A percentile compares a stretch with the other conserved stretches of the same genome.
Conservation (phyloP, 1,140 invertebrate genomes). For the Eumeta japonica region DNA sequence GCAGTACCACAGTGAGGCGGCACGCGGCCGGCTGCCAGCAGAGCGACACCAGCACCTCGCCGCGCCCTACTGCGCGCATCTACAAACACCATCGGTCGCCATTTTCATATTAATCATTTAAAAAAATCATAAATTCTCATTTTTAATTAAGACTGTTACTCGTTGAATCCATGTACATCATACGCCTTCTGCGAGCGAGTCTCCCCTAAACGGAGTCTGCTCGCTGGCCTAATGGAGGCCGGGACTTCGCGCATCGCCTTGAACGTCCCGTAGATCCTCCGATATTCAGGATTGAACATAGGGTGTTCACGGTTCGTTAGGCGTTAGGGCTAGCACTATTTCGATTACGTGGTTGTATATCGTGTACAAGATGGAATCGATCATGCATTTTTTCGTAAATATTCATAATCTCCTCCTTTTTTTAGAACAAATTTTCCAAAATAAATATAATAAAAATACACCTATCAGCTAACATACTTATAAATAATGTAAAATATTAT, state of each 20-base stretch:
- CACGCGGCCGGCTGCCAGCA: conserved; percentile 93
- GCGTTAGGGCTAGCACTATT: no score
- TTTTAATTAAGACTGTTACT: not conserved
- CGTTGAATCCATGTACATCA: not conserved
- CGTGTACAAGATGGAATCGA: no score
- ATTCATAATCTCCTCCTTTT: no score
- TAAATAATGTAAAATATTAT: no score
- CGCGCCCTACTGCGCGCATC: conserved; percentile 85
- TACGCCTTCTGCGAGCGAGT: not conserved
- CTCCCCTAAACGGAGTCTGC: not conserved
- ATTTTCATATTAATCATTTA: not conserved
- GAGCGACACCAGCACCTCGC: conserved; percentile 86
- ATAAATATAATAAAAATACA: not conserved
- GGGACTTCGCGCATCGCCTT: no score
- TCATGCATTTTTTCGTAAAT: no score
- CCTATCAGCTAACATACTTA: not conserved
- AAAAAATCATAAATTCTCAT: not conserved
- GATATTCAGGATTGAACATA: no score
- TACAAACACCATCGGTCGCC: conserved; percentile 39
- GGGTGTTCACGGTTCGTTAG: no score
- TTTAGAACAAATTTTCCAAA: no score
- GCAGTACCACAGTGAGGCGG: conserved; percentile 83
- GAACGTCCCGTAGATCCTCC: no score
- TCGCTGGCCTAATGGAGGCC: no score
- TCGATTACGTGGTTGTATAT: no score